phyloP scores from a whole-genome alignment of 2,888 invertebrate species.

The Geophilus truncorum region DNA sequence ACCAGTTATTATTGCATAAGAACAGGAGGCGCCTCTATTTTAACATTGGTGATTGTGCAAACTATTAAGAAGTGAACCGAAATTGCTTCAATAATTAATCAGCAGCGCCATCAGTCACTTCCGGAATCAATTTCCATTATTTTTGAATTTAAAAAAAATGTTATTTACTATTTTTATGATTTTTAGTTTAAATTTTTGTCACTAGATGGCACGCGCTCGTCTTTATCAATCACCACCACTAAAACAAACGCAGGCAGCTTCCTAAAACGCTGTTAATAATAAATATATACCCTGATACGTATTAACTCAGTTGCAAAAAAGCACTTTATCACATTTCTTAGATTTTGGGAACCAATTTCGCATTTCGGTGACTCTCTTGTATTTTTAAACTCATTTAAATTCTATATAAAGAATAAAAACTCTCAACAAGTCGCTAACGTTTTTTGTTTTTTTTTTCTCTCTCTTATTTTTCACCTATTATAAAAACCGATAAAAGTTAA shows the following conservation, averaged over 20 bases:
- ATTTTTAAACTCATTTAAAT: not conserved
- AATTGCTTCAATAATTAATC: no score
- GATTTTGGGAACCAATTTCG: not conserved
- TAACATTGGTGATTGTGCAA: conserved; percentile 7
- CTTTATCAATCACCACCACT: conserved; percentile 15
- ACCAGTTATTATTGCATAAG: not conserved
- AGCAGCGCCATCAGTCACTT: no score
- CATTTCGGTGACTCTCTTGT: no score
- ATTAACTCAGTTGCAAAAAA: conserved; percentile 2
- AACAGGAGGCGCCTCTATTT: conserved; percentile 15
- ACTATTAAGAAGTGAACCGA: not conserved
- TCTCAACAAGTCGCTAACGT: not conserved
- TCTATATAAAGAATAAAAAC: not conserved
- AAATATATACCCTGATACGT: conserved; percentile 17
- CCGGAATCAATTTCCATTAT: no score
- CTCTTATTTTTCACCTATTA: no score
- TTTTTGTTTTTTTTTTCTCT: no score
- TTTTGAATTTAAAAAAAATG: not conserved
- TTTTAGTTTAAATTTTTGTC: no score
- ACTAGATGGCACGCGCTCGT: no score
- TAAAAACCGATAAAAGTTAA: not conserved
- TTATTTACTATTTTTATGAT: no score
- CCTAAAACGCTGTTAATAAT: not conserved
- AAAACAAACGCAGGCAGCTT: not conserved
- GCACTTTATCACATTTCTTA: conserved; percentile 7